phyloP scores from a whole-genome alignment of 2,888 invertebrate species.

The Gari tellinella region DNA sequence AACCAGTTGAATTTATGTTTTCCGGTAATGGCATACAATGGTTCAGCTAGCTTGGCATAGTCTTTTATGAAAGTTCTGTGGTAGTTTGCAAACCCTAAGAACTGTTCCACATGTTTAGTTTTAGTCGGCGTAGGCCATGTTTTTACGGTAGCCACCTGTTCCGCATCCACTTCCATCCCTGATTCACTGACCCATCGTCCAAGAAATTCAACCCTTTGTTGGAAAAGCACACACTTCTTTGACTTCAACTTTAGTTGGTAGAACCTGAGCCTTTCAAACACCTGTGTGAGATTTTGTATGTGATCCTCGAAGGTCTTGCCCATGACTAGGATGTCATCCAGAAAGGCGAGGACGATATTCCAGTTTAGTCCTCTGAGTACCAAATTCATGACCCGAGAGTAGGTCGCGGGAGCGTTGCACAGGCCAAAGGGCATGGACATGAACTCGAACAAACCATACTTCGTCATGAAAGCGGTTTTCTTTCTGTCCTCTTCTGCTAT shows the following conservation, averaged over 20 bases:
- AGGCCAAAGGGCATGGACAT: no score
- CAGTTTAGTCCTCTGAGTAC: no score
- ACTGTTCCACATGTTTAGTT: conserved; percentile 1
- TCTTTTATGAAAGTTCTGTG: background rate
- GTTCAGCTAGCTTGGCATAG: background rate
- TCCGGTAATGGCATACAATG: background rate
- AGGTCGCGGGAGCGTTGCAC: no score
- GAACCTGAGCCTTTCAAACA: no score
- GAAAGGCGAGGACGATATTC: no score
- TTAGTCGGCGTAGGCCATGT: background rate
- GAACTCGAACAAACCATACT: no score
- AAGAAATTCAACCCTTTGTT: background rate
- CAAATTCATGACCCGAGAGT: no score
- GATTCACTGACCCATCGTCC: background rate
- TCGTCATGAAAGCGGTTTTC: no score
- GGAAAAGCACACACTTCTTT: conserved; percentile 9
- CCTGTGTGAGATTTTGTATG: no score
- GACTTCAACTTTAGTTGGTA: conserved; percentile 7
- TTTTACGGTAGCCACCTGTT: background rate
- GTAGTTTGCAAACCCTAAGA: background rate
- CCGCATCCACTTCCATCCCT: background rate
- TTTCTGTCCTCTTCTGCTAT: no score
- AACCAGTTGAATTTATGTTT: background rate
- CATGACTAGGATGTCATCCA: no score
- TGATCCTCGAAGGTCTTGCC: no score